Base-by-base conservation (phyloP, 2,888 invertebrate species). In the Chorisops tibialis region DNA sequence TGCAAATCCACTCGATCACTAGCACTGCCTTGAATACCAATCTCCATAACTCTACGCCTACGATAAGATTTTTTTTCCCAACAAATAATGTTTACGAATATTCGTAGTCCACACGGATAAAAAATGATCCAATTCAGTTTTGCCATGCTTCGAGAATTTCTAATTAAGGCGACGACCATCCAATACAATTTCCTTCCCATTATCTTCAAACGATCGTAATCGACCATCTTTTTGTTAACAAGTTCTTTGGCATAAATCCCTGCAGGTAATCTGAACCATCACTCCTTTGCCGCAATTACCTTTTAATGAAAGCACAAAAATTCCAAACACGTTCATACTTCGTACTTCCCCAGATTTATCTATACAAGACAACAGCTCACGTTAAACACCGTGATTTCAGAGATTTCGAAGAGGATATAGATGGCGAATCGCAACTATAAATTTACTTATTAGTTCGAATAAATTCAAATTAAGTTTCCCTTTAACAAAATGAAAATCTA, bases 291-390 rank as follows among this genome's bases (percentile, higher is more conserved):
- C 48, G 48, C 48, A 48, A 48, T 48, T 22, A 48, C 48, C 19
- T 48, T 48, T 48, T 48, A 48, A 48, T 48, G 48, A 48, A 48
- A 48, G 21, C 48, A 48, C 22, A 48, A 48, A 48, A 48, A 48
- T 48, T 48, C 48, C 48, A 48, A 48, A 48, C 48, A 48, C 48
- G 48, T 48, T 45, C 45, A 21, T 19, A 16, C 45, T 45, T 45
- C 45, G 19, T 30, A 21, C 22, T 48, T 48, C 22, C 48, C 6
- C n/a, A 4, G 22, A n/a, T n/a, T n/a, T n/a, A 22, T 22, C 22
- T n/a, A 4, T 9, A n/a, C n/a, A n/a, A 7, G 7, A 22, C 2
- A 48, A 48, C n/a, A 30, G 30, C 5, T 30, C 30, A 30, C 7
- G 9, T 9, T 30, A 30, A 30, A 30, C 30, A 9, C 30, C 5